Evolutionary conservation across 2,113 vertebrate species (phyloP).

Genomic region (Prietella phreatophila): DNA sequence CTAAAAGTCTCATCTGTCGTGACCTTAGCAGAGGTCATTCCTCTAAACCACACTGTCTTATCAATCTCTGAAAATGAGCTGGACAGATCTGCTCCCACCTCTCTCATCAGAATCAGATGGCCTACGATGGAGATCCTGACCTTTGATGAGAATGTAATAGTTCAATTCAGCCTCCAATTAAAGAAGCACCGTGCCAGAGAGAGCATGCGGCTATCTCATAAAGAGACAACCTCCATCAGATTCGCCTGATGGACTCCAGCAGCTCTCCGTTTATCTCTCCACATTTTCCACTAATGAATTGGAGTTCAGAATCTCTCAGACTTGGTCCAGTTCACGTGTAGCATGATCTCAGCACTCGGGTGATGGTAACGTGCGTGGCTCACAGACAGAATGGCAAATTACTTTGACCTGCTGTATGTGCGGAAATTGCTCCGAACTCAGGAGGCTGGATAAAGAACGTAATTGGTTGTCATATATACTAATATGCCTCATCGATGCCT

Average conservation of each 20-base stretch:
- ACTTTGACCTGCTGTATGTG: constrained; percentile 13
- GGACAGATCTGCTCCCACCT: constrained; percentile 28
- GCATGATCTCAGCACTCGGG: background rate
- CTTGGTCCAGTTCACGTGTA: background rate
- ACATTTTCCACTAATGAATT: background rate
- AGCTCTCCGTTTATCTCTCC: background rate
- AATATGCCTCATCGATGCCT: background rate
- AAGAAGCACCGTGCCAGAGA: constrained; percentile 21
- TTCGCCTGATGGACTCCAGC: background rate
- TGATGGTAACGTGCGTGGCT: constrained; percentile 24
- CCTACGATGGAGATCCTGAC: constrained; percentile 41
- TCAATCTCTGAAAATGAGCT: background rate
- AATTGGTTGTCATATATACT: constrained; percentile 26
- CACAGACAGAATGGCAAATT: constrained; percentile 21
- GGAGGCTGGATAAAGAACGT: constrained; percentile 3
- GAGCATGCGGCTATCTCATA: constrained; percentile 20
- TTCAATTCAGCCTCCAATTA: constrained; percentile 52
- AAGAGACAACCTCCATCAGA: constrained; percentile 14
- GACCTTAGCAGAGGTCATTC: constrained; percentile 32
- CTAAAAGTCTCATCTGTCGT: constrained; percentile 10
- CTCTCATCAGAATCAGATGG: constrained; percentile 3
- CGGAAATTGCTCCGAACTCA: constrained; percentile 3
- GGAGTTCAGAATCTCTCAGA: background rate
- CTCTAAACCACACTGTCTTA: constrained; percentile 3
- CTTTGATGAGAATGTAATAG: constrained; percentile 44